These are phyloP conservation scores for Hyppa rectilinea DNA, from an alignment of 2,888 invertebrate genomes.

Conservation along the genomic window DNA sequence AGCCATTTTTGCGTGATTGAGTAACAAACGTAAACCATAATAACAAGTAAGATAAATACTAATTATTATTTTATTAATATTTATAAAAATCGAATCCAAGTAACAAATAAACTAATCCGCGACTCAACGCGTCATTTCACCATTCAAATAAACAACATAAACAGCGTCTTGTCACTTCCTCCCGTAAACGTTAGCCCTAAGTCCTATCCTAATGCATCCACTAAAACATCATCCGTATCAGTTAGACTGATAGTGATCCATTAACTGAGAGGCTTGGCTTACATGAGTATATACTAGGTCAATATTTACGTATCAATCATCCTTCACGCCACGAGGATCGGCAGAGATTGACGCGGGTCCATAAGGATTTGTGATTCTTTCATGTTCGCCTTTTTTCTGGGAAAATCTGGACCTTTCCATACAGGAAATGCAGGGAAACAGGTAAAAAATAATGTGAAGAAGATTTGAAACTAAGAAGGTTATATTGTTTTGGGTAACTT, in stretches of 20 bases:
- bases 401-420: background rate
- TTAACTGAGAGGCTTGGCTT: conserved; percentile 54
- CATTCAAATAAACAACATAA: background rate
- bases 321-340: background rate
- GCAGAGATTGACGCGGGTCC: conserved; percentile 19
- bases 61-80: too few species aligned
- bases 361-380: conserved; percentile 1
- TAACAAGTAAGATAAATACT: too few species aligned
- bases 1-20: too few species aligned
- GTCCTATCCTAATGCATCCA: conserved; percentile 46
- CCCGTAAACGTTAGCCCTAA: conserved; percentile 17
- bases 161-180: background rate
- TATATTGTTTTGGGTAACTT: background rate
- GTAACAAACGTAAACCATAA: too few species aligned
- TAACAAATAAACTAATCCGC: background rate
- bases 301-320: conserved; percentile 62
- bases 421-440: too few species aligned
- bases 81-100: too few species aligned
- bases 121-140: background rate
- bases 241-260: conserved; percentile 56
- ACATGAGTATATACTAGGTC: conserved; percentile 37
- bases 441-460: background rate
- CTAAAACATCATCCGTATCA: conserved; percentile 44
- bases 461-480: background rate
- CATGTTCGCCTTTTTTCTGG: background rate